phyloP scores from a whole-genome alignment of 2,113 vertebrate species.

The Todiramphus saurophagus region DNA sequence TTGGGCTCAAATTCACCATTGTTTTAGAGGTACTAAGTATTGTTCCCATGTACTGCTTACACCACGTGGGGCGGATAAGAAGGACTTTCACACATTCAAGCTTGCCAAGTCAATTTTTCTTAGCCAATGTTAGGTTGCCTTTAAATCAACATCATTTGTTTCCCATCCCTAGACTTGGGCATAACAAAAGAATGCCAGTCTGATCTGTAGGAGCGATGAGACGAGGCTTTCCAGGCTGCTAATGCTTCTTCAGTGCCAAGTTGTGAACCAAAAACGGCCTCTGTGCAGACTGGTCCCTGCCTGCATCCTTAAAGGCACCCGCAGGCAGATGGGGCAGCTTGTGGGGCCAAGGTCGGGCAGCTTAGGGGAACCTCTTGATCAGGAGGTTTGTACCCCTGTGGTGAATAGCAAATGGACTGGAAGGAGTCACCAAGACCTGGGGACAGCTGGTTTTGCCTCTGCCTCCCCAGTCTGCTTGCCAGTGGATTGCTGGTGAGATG shows the following conservation, averaged over 20 bases:
- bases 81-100: conserved; percentile 16
- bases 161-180: background rate
- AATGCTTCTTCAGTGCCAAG: background rate
- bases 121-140: background rate
- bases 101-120: conserved; percentile 30
- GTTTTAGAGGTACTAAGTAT: conserved; percentile 15
- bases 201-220: background rate
- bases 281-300: background rate
- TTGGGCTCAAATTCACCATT: conserved; percentile 6
- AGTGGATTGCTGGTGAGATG: background rate
- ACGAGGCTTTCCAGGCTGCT: background rate
- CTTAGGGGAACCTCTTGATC: background rate
- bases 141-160: conserved; percentile 15
- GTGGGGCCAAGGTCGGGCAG: background rate
- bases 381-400: background rate
- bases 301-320: background rate
- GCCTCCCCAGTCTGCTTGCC: background rate
- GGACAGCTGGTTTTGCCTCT: background rate
- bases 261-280: background rate
- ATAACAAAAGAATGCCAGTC: background rate
- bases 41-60: conserved; percentile 12
- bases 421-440: rapidly evolving
- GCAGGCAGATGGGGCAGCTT: background rate
- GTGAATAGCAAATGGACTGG: background rate
- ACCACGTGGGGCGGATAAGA: background rate